A percentile compares a stretch with the other conserved stretches of the same genome.
phyloP scores from a whole-genome alignment of 35 echinoderm and acorn worm species.

The Eucidaris tribuloides region DNA sequence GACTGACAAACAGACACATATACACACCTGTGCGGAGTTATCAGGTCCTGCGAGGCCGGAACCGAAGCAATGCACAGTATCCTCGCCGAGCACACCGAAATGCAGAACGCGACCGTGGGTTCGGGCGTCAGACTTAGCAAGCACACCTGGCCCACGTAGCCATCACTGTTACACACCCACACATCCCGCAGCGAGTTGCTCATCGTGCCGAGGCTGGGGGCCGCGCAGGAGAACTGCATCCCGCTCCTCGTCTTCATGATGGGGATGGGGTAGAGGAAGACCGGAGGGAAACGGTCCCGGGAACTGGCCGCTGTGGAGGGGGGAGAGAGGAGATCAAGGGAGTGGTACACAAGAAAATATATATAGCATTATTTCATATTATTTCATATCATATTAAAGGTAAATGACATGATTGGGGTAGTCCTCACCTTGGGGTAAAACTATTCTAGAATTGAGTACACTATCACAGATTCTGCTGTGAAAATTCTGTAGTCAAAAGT shows the following conservation, averaged over 20 bases:
- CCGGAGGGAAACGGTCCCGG: slow-evolving; percentile 83
- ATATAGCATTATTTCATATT: too few species aligned
- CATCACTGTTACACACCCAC: slow-evolving; percentile 98
- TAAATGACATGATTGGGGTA: too few species aligned
- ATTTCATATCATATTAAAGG: too few species aligned
- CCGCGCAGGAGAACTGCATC: slow-evolving; percentile 98
- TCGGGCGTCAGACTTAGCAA: slow-evolving; percentile 85
- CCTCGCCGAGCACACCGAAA: slow-evolving; percentile 86
- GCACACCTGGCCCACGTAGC: slow-evolving; percentile 97
- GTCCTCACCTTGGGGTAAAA: too few species aligned
- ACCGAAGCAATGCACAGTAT: slow-evolving; percentile 94
- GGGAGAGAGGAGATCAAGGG: too few species aligned
- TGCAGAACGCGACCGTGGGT: slow-evolving; percentile 91
- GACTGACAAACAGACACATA: too few species aligned
- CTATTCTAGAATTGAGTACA: too few species aligned
- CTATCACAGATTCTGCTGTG: too few species aligned
- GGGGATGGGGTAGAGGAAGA: slow-evolving; percentile 95
- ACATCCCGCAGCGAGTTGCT: slow-evolving; percentile 84
- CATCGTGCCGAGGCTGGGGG: slow-evolving; percentile 73
- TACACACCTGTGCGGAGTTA: slow-evolving; percentile 15
- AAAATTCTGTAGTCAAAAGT: too few species aligned
- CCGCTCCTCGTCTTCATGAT: slow-evolving; percentile 98
- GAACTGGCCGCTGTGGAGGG: slow-evolving; percentile 63
- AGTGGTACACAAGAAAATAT: too few species aligned
- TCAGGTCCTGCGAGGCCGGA: slow-evolving; percentile 60